A percentile compares a stretch with the other conserved stretches of the same genome.
Conservation (phyloP, 92 coral and sea anemone genomes). For the Galaxea fascicularis region DNA sequence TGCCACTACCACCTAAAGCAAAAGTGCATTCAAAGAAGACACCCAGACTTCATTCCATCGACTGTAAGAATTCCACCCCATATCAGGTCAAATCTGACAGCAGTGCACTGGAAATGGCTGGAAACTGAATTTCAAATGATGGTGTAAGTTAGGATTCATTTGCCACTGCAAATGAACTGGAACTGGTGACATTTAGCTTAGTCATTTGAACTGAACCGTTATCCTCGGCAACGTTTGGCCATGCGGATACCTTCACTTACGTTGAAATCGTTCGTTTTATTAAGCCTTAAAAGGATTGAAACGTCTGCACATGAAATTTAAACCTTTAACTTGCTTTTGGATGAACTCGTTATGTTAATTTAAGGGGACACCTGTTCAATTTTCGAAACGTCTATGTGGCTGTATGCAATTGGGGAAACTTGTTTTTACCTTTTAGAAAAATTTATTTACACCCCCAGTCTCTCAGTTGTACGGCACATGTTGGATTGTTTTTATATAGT, state of each 20-base stretch:
- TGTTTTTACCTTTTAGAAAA: not conserved
- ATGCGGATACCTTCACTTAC: no score
- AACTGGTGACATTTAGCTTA: not conserved
- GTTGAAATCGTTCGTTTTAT: no score
- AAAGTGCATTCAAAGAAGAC: constrained; percentile 40
- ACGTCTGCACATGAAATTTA: not conserved
- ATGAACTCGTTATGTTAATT: not conserved
- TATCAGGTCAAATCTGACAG: constrained; percentile 29
- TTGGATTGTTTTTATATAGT: not conserved
- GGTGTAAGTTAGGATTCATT: not conserved
- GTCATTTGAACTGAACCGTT: not conserved
- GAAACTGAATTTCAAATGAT: constrained; percentile 41
- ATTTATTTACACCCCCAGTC: not conserved
- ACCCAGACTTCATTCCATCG: constrained; percentile 45
- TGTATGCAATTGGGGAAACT: not conserved
- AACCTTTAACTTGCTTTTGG: not conserved
- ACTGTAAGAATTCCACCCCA: constrained; percentile 42
- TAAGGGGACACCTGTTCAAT: not conserved
- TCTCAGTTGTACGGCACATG: not conserved
- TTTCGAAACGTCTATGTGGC: not conserved
- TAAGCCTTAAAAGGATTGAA: not conserved
- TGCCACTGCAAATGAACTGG: not conserved
- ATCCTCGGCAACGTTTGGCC: not conserved
- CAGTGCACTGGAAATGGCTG: constrained; percentile 52
- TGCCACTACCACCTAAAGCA: constrained; percentile 58